phyloP scores from a whole-genome alignment of 2,113 vertebrate species.

The Barbus barbus region DNA sequence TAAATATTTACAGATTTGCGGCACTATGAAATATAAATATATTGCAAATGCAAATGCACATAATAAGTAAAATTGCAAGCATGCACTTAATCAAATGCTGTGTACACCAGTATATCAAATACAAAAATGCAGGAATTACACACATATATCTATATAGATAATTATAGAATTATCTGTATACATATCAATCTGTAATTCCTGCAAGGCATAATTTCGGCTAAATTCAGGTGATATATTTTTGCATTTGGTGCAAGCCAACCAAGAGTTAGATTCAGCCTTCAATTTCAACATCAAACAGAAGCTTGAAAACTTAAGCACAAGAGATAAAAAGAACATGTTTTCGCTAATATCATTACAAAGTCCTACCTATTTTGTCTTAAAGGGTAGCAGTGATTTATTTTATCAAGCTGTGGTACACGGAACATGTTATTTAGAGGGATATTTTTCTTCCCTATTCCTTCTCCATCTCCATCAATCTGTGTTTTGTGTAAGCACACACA shows the following conservation, averaged over 20 bases:
- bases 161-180: neutral
- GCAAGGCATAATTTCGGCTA: neutral
- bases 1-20: neutral
- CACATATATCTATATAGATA: neutral
- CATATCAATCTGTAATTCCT: neutral
- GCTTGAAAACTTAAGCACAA: neutral
- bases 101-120: neutral
- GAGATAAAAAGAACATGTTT: neutral
- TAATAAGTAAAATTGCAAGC: neutral
- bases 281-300: neutral
- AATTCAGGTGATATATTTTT: neutral
- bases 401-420: neutral
- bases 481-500: neutral
- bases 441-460: neutral
- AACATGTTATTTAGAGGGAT: neutral
- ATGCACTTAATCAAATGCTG: neutral
- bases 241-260: neutral
- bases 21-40: neutral
- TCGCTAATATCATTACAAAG: neutral
- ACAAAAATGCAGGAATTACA: neutral
- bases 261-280: neutral
- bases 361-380: neutral
- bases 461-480: neutral
- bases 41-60: neutral
- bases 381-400: neutral